Percentiles rank a stretch among this genome's conserved stretches.
These are phyloP conservation scores for Diplolepis rosae DNA, from an alignment of 2,888 invertebrate genomes.

Conservation along the genomic window DNA sequence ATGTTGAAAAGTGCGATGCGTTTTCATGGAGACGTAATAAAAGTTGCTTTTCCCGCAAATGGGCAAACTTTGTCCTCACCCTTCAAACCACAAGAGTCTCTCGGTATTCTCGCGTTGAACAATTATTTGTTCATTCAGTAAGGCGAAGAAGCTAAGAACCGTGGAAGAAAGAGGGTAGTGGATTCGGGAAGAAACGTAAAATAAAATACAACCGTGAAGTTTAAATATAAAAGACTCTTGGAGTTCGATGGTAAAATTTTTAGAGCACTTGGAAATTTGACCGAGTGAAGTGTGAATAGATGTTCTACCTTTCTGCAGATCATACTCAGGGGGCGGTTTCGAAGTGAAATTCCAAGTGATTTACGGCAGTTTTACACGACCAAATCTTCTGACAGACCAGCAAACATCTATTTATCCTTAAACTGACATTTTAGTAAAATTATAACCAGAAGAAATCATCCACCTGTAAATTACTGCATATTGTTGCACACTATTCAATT, in stretches of 20 bases:
- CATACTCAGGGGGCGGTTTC: constrained; percentile 18
- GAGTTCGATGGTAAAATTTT: constrained; percentile 17
- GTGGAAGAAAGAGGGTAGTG: constrained; percentile 33
- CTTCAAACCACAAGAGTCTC: neutral
- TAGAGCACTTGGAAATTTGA: constrained; percentile 40
- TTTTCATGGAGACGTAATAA: constrained; percentile 62
- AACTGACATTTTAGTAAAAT: constrained; percentile 12
- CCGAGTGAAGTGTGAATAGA: constrained; percentile 45
- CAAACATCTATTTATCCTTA: constrained; percentile 22
- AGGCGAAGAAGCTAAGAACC: constrained; percentile 34
- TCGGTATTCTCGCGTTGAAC: too few relatives aligned
- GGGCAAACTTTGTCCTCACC: constrained; percentile 60
- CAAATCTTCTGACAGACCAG: constrained; percentile 8
- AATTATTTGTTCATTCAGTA: constrained; percentile 24
- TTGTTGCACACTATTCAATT: too few relatives aligned
- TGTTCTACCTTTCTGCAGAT: constrained; percentile 10
- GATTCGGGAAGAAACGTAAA: constrained; percentile 37
- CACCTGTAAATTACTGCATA: too few relatives aligned
- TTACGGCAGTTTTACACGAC: constrained; percentile 20
- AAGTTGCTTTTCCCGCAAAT: constrained; percentile 61
- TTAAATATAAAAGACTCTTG: constrained; percentile 7
- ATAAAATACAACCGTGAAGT: constrained; percentile 43
- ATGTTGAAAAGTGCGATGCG: constrained; percentile 49
- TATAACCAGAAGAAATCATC: too few relatives aligned
- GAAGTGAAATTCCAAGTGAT: constrained; percentile 22